Base-by-base conservation (phyloP, 2,113 vertebrate species). In the Psittacus erithacus region DNA sequence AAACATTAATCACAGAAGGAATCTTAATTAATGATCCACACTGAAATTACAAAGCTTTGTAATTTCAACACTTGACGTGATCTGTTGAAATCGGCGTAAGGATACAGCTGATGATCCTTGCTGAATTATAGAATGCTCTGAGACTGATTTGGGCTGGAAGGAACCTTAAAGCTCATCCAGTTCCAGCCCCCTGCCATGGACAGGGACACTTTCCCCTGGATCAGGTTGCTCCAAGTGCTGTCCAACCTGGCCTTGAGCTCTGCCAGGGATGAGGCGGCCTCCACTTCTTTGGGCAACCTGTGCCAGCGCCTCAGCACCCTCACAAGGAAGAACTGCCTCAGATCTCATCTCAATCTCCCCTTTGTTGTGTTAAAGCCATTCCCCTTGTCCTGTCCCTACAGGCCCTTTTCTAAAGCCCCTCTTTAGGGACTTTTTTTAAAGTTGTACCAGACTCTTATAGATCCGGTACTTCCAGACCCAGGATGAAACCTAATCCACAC, bases 1-100 rank as follows among this genome's bases (percentile, higher is more conserved):
- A 95, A 93, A 90, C 47, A 85, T 76, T 63, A 92, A 74, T 68
- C 74, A 96, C 52, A 84, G 90, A 70, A 91, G 70, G 62, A 92
- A n/a, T 63, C 75, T 95, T 64, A n/a, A 60, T 83, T 67, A 55
- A 41, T 64, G 46, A 17, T 17, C 88, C 43, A 29, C 3, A 4
- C 57, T 90, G 87, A 50, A 93, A 52, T 68, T 47, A 17, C 38
- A 73, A 81, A 89, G n/a, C 68, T 87, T 91, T 92, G 22, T 55
- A 73, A 38, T 38, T 39, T 16, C 77, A 86, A 5, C 25, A 24
- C 35, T 92, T 92, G 76, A 41, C 65, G 3, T 20, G 27, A 14
- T 93, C 64, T 44, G 35, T 85, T 94, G 82, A 70, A 55, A 55
- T 53, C 19, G 14, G 8, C 3, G 1, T 75, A 24, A 50, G 22